Conservation (phyloP, 2,113 vertebrate species). For the Astatoreochromis straeleni region DNA sequence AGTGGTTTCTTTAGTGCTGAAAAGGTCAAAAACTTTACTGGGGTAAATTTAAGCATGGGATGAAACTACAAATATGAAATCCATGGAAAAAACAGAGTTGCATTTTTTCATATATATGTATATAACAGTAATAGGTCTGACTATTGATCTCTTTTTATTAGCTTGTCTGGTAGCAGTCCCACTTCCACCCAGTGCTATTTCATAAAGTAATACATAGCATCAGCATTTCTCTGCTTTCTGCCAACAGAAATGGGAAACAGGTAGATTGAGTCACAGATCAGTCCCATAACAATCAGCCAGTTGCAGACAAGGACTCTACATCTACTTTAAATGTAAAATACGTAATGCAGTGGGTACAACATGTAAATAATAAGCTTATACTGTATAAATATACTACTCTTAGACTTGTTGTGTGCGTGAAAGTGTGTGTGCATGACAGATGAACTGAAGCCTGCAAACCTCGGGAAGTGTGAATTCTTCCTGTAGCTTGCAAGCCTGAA, state of each 20-base stretch:
- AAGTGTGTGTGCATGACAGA: background rate
- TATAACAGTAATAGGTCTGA: background rate
- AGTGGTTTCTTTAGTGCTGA: background rate
- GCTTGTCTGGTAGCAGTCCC: background rate
- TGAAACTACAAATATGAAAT: background rate
- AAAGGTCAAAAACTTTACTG: background rate
- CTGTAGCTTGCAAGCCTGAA: background rate
- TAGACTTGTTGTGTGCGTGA: background rate
- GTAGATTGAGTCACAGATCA: background rate
- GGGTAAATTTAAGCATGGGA: background rate
- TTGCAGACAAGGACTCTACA: background rate
- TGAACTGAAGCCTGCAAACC: background rate
- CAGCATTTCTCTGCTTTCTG: background rate
- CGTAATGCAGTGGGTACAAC: background rate
- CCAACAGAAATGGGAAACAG: background rate
- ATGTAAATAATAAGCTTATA: background rate
- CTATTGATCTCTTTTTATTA: background rate
- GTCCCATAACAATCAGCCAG: background rate
- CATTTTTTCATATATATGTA: background rate
- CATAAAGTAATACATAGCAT: background rate
- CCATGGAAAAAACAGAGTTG: background rate
- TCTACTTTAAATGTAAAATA: background rate
- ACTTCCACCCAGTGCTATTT: background rate
- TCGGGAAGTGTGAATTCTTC: background rate
- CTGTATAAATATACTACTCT: background rate